Percentiles rank a stretch among this genome's conserved stretches.
These are phyloP conservation scores for Drosophila melanogaster DNA, from an alignment of 1,140 invertebrate genomes.

Conservation along the genomic window Release_6_plus_ISO1_MT NT_037436.4:5381501-5382000, in stretches of 20 bases:
- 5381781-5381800: slow-evolving; percentile 61
- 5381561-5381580: no score
- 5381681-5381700: not conserved
- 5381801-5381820: slow-evolving; percentile 68
- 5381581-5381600: not conserved
- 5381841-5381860: slow-evolving; percentile 79
- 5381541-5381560: not conserved
- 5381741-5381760: not conserved
- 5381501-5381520: not conserved
- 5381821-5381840: slow-evolving; percentile 83
- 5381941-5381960: not conserved
- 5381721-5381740: not conserved
- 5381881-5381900: slow-evolving; percentile 19
- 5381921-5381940: slow-evolving; percentile 1
- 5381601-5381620: not conserved
- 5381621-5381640: not conserved
- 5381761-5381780: slow-evolving; percentile 76
- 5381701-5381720: not conserved
- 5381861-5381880: slow-evolving; percentile 71
- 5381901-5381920: slow-evolving; percentile 23
- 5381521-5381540: not conserved
- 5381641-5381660: not conserved
- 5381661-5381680: not conserved
- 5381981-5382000: slow-evolving; percentile 79
- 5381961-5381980: slow-evolving; percentile 22